A percentile compares a stretch with the other conserved stretches of the same genome.
phyloP scores from a whole-genome alignment of 2,797 vertebrate species.

The Bradypodion pumilum region DNA sequence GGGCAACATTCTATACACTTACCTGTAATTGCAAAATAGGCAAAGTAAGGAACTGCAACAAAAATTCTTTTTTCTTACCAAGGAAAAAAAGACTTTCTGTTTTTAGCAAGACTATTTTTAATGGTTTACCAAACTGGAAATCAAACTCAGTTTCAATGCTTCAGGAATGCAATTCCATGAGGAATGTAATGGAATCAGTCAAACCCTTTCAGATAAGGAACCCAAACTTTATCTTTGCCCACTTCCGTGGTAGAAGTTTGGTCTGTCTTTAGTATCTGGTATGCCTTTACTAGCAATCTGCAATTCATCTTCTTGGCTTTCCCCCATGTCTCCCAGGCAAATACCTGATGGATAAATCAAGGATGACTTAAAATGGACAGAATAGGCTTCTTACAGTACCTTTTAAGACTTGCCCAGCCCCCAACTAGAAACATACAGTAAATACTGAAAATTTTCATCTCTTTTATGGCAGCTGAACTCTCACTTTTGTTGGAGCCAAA shows the following conservation, averaged over 20 bases:
- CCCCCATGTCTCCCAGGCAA: background rate
- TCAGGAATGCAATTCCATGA: background rate
- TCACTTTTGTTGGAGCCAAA: background rate
- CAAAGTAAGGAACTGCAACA: background rate
- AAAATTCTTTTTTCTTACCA: background rate
- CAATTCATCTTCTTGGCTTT: constrained; percentile 33
- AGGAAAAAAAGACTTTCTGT: constrained; percentile 5
- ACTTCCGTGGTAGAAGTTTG: constrained; percentile 14
- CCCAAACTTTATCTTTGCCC: background rate
- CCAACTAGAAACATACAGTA: background rate
- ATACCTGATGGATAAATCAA: background rate
- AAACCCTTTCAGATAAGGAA: background rate
- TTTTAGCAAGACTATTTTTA: background rate
- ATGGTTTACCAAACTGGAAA: background rate
- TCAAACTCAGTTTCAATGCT: background rate
- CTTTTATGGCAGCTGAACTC: no score
- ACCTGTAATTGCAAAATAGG: no score
- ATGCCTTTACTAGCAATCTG: constrained; percentile 24
- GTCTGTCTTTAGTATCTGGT: background rate
- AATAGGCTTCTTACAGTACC: background rate
- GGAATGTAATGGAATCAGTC: background rate
- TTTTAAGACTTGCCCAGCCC: no score
- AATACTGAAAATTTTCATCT: background rate
- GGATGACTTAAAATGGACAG: background rate
- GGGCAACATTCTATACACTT: background rate